These are phyloP conservation scores for Macaria liturata DNA, from an alignment of 2,888 invertebrate species.

Conservation along the genomic window DNA sequence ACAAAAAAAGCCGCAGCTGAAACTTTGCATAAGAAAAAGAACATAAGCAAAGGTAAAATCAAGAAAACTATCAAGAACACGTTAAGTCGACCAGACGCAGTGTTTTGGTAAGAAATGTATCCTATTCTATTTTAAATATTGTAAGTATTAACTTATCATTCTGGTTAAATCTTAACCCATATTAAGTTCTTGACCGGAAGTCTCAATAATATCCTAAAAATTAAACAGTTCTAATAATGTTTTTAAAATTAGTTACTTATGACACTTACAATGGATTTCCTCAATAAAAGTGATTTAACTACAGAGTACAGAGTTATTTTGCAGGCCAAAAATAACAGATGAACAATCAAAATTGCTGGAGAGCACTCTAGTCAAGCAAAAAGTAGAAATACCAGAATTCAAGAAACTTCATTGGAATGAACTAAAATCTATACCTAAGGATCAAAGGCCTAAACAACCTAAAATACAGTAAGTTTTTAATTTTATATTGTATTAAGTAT, in stretches of 20 bases:
- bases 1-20: constrained; percentile 51
- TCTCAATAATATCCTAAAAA: no score
- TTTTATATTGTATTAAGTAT: no score
- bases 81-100: constrained; percentile 66
- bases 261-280: no score
- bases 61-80: constrained; percentile 75
- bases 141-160: no score
- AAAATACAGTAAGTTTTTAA: constrained; percentile 50
- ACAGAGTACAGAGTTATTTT: no score
- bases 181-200: no score
- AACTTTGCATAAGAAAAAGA: constrained; percentile 56
- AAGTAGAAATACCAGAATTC: constrained; percentile 57
- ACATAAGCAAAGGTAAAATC: constrained; percentile 67
- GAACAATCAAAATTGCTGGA: constrained; percentile 47
- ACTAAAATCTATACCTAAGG: constrained; percentile 63
- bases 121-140: no score
- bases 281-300: no score
- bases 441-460: constrained; percentile 62
- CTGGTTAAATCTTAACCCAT: no score
- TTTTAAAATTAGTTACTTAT: no score
- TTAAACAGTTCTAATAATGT: no score
- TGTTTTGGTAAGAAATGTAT: constrained; percentile 53
- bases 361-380: constrained; percentile 47
- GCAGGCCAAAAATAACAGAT: constrained; percentile 59
- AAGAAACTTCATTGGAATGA: constrained; percentile 69